Conservation (phyloP, 2,888 invertebrate genomes). For the Drosophila kokeensis region DNA sequence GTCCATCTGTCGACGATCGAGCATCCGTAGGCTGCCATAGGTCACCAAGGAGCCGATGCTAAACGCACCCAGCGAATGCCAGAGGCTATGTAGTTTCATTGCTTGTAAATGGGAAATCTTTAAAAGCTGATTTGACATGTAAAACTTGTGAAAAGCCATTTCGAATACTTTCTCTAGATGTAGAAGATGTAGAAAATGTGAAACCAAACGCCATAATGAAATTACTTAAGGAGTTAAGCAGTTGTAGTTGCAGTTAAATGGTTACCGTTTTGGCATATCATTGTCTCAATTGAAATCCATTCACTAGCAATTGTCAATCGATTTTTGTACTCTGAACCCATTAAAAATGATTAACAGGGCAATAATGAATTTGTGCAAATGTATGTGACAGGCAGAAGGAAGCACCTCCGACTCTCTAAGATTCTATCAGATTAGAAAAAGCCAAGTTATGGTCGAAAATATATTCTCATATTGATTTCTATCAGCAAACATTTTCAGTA, state of each 20-base stretch:
- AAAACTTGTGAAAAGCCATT: slow-evolving; percentile 1
- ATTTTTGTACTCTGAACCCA: not conserved
- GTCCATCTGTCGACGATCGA: slow-evolving; percentile 21
- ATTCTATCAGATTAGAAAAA: not conserved
- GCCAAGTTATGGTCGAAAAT: not conserved
- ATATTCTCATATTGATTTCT: not conserved
- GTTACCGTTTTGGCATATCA: too few relatives aligned
- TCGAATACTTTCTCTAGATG: not conserved
- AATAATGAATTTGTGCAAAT: not conserved
- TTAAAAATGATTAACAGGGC: not conserved
- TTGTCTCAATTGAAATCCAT: not conserved
- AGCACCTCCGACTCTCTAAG: not conserved
- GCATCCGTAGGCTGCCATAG: slow-evolving; percentile 47
- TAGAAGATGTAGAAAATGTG: not conserved
- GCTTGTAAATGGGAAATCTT: not conserved
- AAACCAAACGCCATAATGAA: not conserved
- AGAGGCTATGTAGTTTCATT: slow-evolving; percentile 51
- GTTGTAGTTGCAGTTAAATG: not conserved
- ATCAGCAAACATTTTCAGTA: not conserved
- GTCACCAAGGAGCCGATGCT: slow-evolving; percentile 59
- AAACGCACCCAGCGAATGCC: slow-evolving; percentile 48
- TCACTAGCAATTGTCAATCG: slow-evolving; percentile 6
- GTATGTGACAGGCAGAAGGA: not conserved
- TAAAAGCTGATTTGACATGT: slow-evolving; percentile 20
- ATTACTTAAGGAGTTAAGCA: not conserved